Percentiles rank a stretch among this genome's conserved stretches.
phyloP scores from a whole-genome alignment of 2,113 vertebrate species.

The Python bivittatus region DNA sequence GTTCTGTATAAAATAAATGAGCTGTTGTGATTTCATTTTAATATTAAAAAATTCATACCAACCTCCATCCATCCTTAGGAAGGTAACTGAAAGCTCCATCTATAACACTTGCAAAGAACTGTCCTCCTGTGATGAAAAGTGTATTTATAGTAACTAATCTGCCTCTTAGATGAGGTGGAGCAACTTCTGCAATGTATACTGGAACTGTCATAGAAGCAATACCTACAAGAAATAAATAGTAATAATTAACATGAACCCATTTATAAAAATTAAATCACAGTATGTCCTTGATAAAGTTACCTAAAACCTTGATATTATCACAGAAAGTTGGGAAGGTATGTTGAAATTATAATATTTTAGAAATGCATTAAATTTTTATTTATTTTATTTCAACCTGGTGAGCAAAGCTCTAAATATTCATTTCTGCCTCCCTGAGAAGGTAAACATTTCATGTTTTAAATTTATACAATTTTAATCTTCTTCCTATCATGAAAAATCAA shows the following conservation, averaged over 20 bases:
- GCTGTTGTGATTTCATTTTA: rapidly evolving
- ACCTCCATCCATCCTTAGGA: slow-evolving; percentile 90
- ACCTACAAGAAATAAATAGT: slow-evolving; percentile 72
- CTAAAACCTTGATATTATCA: background rate
- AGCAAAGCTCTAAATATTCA: background rate
- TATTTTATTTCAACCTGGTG: background rate
- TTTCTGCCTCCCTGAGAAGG: background rate
- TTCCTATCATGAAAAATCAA: background rate
- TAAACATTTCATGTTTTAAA: background rate
- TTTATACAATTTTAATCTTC: background rate
- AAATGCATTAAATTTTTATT: background rate
- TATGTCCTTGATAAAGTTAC: background rate
- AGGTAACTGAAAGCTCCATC: slow-evolving; percentile 96
- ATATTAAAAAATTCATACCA: slow-evolving; percentile 43
- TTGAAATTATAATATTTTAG: background rate
- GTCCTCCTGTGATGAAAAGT: slow-evolving; percentile 96
- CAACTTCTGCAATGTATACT: slow-evolving; percentile 95
- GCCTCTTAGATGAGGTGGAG: slow-evolving; percentile 88
- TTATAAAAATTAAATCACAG: background rate
- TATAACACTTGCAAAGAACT: slow-evolving; percentile 91
- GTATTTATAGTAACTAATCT: slow-evolving; percentile 93
- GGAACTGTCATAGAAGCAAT: slow-evolving; percentile 96
- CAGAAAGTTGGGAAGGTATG: background rate
- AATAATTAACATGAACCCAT: background rate
- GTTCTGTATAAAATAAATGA: background rate